Evolutionary conservation across 2,888 invertebrate genomes (phyloP), one percentile per base, ranked within the genome.

Genomic region (Hydraecia micacea): DNA sequence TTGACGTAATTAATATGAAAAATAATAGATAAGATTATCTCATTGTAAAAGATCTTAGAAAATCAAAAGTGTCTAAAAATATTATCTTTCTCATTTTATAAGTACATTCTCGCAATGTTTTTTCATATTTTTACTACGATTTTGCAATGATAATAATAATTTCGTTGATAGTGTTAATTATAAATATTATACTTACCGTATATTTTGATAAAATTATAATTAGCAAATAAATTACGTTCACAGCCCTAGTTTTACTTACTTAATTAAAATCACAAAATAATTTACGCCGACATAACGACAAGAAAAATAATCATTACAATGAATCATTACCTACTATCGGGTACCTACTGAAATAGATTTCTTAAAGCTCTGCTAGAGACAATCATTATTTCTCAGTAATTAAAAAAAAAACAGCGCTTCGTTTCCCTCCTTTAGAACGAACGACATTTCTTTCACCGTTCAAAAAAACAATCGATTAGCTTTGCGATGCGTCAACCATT

Each of bases 391-490:
- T 55, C 42, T 65, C 39, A 21, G 6, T 52, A 49, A 49, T 52
- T 55, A 46, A 70, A 85, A 72, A 66, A 84, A 76, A 83, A 79
- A 70, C 46, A 70, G 11, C 58, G 52, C 67, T 11, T 58, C 70
- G 32, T 78, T 87, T 86, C 73, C 77, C 71, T 75, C 71, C 49
- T 73, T 67, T 65, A 75, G 6, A 68, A 25, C 52, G 52, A 75
- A 67, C 65, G 73, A 77, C 39, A 49, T 86, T 77, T 86, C 83
- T 68, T 72, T 80, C 28, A 18, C 65, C 71, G 68, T 79, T 85
- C n/a, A 68, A 80, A 82, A 81, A 80, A 68, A 67, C 28, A 84
- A 83, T 84, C 76, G 83, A 87, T 88, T 87, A 75, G 79, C 75
- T 78, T 73, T 77, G 77, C n/a, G n/a, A 58, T 58, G 55, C 78